A percentile compares a stretch with the other conserved stretches of the same genome.
Conservation (phyloP, 2,888 invertebrate genomes). For the Thereva nobilitata region DNA sequence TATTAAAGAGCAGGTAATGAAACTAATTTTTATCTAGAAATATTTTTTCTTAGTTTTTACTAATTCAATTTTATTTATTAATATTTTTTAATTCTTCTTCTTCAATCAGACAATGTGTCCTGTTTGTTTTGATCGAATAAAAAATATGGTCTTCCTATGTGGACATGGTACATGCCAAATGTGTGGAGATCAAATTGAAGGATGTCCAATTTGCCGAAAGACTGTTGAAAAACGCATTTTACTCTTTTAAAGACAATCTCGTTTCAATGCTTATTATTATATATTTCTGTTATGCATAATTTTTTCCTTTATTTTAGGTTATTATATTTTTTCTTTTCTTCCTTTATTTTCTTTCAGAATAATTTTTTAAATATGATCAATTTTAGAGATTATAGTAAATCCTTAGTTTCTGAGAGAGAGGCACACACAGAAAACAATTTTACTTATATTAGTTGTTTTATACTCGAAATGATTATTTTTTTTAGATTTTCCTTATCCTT, state of each 20-base stretch:
- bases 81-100: slow-evolving; percentile 22
- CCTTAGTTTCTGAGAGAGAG: no score
- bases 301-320: slow-evolving; percentile 37
- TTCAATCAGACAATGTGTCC: slow-evolving; percentile 90
- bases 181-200: slow-evolving; percentile 97
- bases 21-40: slow-evolving; percentile 11
- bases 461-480: no score
- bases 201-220: slow-evolving; percentile 97
- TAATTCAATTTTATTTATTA: slow-evolving; percentile 6
- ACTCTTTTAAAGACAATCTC: slow-evolving; percentile 67
- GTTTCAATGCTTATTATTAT: neutral
- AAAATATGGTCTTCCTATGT: slow-evolving; percentile 98
- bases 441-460: no score
- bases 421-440: no score
- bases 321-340: no score
- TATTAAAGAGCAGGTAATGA: slow-evolving; percentile 89
- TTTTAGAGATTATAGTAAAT: no score
- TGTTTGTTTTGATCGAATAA: slow-evolving; percentile 94
- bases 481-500: no score
- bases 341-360: no score
- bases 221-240: slow-evolving; percentile 94
- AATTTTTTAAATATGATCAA: no score
- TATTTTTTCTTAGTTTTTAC: neutral
- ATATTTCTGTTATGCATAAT: slow-evolving; percentile 3
- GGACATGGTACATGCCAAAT: slow-evolving; percentile 98